Evolutionary conservation across 2,797 vertebrate genomes (phyloP), one percentile per base, ranked within the genome.

Genomic region (Clamator glandarius): DNA sequence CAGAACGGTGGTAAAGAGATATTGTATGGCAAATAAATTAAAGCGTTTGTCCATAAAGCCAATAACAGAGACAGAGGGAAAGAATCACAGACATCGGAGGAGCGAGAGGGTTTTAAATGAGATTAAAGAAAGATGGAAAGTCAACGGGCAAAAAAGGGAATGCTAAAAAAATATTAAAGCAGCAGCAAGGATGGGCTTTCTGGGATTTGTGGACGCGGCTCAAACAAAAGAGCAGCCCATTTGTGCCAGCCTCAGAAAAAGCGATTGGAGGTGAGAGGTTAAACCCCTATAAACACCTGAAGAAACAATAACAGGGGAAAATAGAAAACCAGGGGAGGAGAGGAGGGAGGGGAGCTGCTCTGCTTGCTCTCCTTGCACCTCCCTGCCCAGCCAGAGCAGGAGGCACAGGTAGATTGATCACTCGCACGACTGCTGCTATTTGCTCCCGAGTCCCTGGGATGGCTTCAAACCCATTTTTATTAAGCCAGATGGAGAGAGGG

Each of bases 1-100:
- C 81, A 87, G 87, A 90, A 84, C 10, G 12, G 80, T 84, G 82
- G 80, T 74, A 94, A 90, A 94, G 80, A 96, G 87, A 84, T 42
- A 67, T 25, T 87, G 95, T 86, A 95, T 59, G 93, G 96, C 93
- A 96, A 97, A 97, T 95, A 96, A 95, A 96, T 92, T 72, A 93
- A 85, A 96, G 78, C 76, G 46, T 78, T 93, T 58, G 87, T 75
- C 93, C 79, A 51, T 41, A 51, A 91, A 92, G 88, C 93, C 63
- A 77, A 68, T 12, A 92, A 75, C 8, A 2, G 16, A 54, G 52
- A 87, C 81, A 85, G 77, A 62, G 80, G 87, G 83, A 87, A 74
- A 66, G 64, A 25, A 66, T 36, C 5, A 4, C 54, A 78, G 92
- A 26, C 86, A 59, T 4, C 31, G 28, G n/a, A 69, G 51, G 48